Evolutionary conservation across 2,888 invertebrate genomes (phyloP).

Genomic region (Eugnorisma glareosa): DNA sequence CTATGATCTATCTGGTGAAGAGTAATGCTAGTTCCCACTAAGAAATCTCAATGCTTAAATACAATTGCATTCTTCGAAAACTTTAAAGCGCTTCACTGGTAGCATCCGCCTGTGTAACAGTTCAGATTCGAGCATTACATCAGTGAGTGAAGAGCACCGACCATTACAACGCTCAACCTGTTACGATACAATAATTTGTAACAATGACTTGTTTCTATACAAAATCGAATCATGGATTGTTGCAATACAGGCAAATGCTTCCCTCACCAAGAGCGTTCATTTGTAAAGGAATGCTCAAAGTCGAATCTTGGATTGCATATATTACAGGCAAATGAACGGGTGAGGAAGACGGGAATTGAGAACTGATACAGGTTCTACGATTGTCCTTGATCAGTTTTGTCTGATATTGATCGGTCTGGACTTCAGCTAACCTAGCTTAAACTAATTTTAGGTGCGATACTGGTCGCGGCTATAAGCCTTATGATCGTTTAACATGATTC

Average conservation of each 20-base stretch:
- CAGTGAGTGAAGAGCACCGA: neutral
- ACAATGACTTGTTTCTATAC: too few relatives aligned
- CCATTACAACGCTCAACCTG: neutral
- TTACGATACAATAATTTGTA: neutral
- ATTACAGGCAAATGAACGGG: neutral
- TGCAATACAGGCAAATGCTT: too few relatives aligned
- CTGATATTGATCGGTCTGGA: neutral
- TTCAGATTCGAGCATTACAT: neutral
- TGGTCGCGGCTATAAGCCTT: neutral
- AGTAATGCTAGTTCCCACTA: neutral
- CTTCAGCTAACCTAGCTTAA: neutral
- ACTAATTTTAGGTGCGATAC: neutral
- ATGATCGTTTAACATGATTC: neutral
- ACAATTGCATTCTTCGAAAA: too few relatives aligned
- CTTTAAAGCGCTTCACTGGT: neutral
- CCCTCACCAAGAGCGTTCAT: too few relatives aligned
- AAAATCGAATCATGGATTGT: too few relatives aligned
- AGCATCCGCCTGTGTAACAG: neutral
- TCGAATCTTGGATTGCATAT: neutral
- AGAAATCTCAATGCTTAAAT: neutral
- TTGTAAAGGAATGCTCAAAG: too few relatives aligned
- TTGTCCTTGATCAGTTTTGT: neutral
- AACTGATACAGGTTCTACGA: neutral
- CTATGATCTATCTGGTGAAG: neutral
- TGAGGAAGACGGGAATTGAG: neutral